Conservation (phyloP, 2,888 invertebrate species). For the Endotricha flammealis region DNA sequence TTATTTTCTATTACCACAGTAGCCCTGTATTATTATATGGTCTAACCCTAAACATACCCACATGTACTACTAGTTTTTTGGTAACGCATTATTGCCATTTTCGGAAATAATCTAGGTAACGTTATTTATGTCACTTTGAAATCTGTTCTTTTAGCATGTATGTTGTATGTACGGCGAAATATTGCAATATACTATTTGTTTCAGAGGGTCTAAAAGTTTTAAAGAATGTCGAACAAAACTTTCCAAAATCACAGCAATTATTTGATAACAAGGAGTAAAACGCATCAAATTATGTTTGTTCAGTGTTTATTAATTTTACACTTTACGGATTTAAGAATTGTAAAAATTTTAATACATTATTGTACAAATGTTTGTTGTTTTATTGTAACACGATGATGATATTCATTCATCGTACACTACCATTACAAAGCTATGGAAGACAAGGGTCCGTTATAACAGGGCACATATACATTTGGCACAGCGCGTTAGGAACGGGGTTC, state of each 20-base stretch:
- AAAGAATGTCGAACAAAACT: slow-evolving; percentile 42
- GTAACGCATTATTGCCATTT: too few relatives aligned
- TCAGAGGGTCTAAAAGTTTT: slow-evolving; percentile 66
- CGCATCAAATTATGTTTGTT: slow-evolving; percentile 41
- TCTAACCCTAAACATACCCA: too few relatives aligned
- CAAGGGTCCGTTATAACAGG: slow-evolving; percentile 55
- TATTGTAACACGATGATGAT: slow-evolving; percentile 35
- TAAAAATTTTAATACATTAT: slow-evolving; percentile 66
- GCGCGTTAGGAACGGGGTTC: slow-evolving; percentile 59
- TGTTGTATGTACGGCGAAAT: too few relatives aligned
- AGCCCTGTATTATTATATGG: too few relatives aligned
- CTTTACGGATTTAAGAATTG: slow-evolving; percentile 62
- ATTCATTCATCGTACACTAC: slow-evolving; percentile 33
- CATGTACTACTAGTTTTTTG: too few relatives aligned
- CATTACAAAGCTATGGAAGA: slow-evolving; percentile 64
- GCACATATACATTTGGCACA: slow-evolving; percentile 62
- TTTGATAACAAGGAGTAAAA: slow-evolving; percentile 47
- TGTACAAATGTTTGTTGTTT: slow-evolving; percentile 59
- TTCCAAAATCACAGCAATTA: slow-evolving; percentile 51
- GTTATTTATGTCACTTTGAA: too few relatives aligned
- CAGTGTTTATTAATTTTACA: slow-evolving; percentile 68
- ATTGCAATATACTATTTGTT: slow-evolving; percentile 30
- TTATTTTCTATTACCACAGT: too few relatives aligned
- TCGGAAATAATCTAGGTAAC: too few relatives aligned
- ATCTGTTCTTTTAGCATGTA: too few relatives aligned